Base-by-base conservation (phyloP, 1,140 invertebrate genomes). In the Drosophila equinoxialis region DNA sequence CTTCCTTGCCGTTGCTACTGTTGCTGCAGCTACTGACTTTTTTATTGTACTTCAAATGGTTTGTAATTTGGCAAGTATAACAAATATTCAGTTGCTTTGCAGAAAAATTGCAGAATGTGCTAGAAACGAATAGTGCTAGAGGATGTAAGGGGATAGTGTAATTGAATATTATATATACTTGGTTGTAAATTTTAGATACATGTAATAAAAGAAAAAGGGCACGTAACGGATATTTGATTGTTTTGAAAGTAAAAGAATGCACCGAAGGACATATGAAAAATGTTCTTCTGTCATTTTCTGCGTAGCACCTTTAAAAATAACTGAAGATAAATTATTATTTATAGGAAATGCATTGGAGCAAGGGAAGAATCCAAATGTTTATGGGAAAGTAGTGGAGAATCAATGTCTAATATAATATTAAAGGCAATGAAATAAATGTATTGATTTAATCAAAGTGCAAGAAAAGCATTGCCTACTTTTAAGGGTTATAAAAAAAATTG, bases 1-100 rank as follows among this genome's bases (percentile, higher is more conserved):
- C 30, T 6, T 30, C 30, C 41, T 1, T 13, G 4, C n/a, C n/a
- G 23, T 55, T 54, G 62, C 62, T 62, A 42, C 66, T 55, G 42
- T 48, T 48, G 17, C 42, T 65, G 55, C 23, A 26, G 3, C 23
- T 26, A 26, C 35, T 57, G 62, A 48, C 60, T 70, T 55, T 39
- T 61, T 69, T 77, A 67, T 60, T 71, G 48, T 65, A 54, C 62
- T 77, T 57, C 57, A 63, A 73, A 68, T 51, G 74, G 62, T 63
- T 42, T 77, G 70, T 81, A 81, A 81, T 81, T 81, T 81, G 79
- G 79, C 79, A 81, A 77, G 74, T 70, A 65, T 63, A 65, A 54
- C 26, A 39, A 63, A 42, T 58, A 51, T 41, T 17, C 45, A 33
- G 41, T 30, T 62, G 60, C 41, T n/a, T 33, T 41, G 10, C 37